Base-by-base conservation (phyloP, 2,113 vertebrate genomes). In the Pholis gunnellus region DNA sequence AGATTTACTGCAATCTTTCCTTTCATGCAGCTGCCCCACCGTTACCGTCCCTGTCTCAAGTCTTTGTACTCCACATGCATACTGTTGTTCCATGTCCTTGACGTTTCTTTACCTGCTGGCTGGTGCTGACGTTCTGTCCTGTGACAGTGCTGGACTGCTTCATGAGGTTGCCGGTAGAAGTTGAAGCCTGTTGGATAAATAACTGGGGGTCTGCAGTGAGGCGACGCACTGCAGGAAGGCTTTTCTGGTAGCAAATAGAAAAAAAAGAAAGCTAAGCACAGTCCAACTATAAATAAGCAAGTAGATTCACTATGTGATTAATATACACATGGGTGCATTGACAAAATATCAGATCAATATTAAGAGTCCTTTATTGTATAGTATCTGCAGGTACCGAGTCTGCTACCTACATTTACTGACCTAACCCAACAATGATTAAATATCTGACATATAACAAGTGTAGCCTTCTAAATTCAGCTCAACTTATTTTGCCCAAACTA, bases 121-220 rank as follows among this genome's bases (percentile, higher is more conserved):
- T 93, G 65, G 91, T 91, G 83, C 89, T 95, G 60, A 92, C 80
- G 60, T 91, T 77, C 63, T 94, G 94, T 57, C 92, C 92, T 56
- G 89, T 17, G 63, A 83, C 88, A 0, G 69, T 42, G 44, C 89
- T 46, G 18, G 93, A 91, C 0, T 91, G 59, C 68, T 91, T 65
- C 0, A 89, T 83, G 60, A 71, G 4, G 66, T 42, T 79, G 81
- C 5, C 34, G 22, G 25, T 36, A 6, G 83, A 69, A 2, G 73
- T 60, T 56, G 88, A 92, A 60, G 97, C 98, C 82, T 98, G 96
- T 70, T 97, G 96, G 86, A 99, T 97, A 81, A 99, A 99, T 83
- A 95, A 95, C 92, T 97, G 95, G 2, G 97, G 92, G 78, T 97
- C 94, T 75, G 97, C 95, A 79, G 97, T 96, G 4, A 98, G 94